phyloP scores from a whole-genome alignment of 2,888 invertebrate species.

The Drosophila fungiperda region DNA sequence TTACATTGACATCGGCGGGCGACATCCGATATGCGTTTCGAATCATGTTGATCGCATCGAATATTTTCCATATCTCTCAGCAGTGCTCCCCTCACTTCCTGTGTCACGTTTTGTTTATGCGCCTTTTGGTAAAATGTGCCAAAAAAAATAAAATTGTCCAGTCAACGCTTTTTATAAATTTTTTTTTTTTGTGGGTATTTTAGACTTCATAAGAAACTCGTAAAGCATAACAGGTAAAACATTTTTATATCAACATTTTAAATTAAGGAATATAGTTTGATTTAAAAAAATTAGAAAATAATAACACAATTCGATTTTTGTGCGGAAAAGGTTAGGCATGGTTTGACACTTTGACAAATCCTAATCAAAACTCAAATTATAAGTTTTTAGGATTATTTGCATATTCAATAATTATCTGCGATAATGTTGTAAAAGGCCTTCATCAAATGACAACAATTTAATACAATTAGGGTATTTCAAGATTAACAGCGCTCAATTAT shows the following conservation, averaged over 20 bases:
- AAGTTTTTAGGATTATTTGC: neutral
- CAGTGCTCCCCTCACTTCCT: constrained; percentile 38
- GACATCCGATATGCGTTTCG: constrained; percentile 14
- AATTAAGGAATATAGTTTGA: neutral
- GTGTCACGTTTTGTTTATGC: constrained; percentile 50
- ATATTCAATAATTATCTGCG: neutral
- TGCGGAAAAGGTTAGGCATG: neutral
- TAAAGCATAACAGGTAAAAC: neutral
- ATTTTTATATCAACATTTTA: neutral
- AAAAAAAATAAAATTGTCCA: constrained; percentile 38
- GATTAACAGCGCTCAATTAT: neutral
- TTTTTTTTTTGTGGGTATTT: neutral
- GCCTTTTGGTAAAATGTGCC: constrained; percentile 30
- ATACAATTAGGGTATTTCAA: neutral
- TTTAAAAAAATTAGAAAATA: neutral
- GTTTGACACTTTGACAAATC: neutral
- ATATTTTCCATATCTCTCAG: constrained; percentile 13
- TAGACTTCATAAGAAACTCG: neutral
- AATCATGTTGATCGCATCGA: constrained; percentile 15
- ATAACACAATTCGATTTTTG: neutral
- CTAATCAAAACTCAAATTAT: neutral
- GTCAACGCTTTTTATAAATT: constrained; percentile 47
- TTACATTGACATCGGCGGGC: constrained; percentile 21
- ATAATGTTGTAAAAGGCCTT: neutral
- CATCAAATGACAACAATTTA: neutral